Evolutionary conservation across 2,888 invertebrate genomes (phyloP), one percentile per base, ranked within the genome.

Genomic region (Parnassius orleans): DNA sequence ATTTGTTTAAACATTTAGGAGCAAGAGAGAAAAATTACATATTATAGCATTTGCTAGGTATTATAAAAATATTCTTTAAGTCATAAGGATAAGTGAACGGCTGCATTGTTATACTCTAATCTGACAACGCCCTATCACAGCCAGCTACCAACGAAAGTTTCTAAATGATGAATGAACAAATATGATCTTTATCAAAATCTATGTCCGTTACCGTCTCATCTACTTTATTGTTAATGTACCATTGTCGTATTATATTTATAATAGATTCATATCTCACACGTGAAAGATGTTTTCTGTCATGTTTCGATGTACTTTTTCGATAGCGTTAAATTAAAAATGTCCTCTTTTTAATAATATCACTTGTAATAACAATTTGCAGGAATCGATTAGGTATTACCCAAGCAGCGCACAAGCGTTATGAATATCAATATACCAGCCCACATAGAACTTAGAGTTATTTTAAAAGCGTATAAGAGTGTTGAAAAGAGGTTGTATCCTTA

Each of bases 361-460:
- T 81, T 79, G 77, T 84, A 82, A 86, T 87, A 86, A 86, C 86
- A 87, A 89, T 88, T 88, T 85, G 81, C 76, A 71, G 76, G 77
- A 79, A 80, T 78, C 76, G 83, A 84, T 88, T 84, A 87, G 81
- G 86, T 86, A 89, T 89, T 87, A 87, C 85, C n/a, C n/a, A n/a
- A n/a, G n/a, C n/a, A n/a, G n/a, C n/a, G n/a, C n/a, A n/a, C n/a
- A n/a, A n/a, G n/a, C n/a, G n/a, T n/a, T n/a, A n/a, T n/a, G n/a
- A n/a, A n/a, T n/a, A n/a, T n/a, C n/a, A n/a, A n/a, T n/a, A n/a
- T n/a, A n/a, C n/a, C n/a, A n/a, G n/a, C n/a, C n/a, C n/a, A n/a
- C n/a, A n/a, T n/a, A n/a, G n/a, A n/a, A n/a, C n/a, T n/a, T n/a
- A n/a, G n/a, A n/a, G n/a, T n/a, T n/a, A n/a, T n/a, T n/a, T n/a